phyloP scores from a whole-genome alignment of 2,113 vertebrate genomes.

The Mixornis gularis region DNA sequence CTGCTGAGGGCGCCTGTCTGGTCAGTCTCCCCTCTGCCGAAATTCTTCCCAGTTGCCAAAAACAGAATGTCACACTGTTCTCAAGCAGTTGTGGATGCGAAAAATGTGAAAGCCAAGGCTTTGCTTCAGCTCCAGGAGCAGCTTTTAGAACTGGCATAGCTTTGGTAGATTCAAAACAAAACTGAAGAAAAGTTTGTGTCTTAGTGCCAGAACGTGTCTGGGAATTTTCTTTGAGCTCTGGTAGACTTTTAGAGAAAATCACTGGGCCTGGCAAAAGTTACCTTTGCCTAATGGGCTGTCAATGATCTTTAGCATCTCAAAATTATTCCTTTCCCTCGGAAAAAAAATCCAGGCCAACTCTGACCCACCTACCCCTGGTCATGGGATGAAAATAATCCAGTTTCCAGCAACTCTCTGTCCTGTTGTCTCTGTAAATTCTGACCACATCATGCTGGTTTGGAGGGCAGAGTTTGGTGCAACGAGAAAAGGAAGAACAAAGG shows the following conservation, averaged over 20 bases:
- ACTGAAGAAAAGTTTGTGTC: neutral
- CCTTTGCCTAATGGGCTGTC: constrained; percentile 18
- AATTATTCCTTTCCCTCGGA: neutral
- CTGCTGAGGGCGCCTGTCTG: rapidly evolving
- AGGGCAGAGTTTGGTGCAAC: neutral
- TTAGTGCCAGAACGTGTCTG: neutral
- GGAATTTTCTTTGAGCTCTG: constrained; percentile 21
- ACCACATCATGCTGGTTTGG: neutral
- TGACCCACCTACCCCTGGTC: neutral
- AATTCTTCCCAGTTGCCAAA: neutral
- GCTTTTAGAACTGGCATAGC: neutral
- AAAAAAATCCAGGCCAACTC: neutral
- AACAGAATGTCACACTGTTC: constrained; percentile 11
- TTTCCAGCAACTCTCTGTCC: neutral
- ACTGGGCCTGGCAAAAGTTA: neutral
- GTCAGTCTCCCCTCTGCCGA: neutral
- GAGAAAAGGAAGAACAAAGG: neutral
- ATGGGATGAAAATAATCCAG: neutral
- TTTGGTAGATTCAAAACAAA: constrained; percentile 7
- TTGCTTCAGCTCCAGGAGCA: neutral
- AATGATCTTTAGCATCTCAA: neutral
- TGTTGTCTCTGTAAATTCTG: neutral
- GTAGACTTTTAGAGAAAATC: neutral
- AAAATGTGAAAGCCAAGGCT: constrained; percentile 5
- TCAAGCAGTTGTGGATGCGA: neutral